Evolutionary conservation across 37 sponge, comb jelly and placozoan species (phyloP).

Genomic region (Spongilla lacustris): DNA sequence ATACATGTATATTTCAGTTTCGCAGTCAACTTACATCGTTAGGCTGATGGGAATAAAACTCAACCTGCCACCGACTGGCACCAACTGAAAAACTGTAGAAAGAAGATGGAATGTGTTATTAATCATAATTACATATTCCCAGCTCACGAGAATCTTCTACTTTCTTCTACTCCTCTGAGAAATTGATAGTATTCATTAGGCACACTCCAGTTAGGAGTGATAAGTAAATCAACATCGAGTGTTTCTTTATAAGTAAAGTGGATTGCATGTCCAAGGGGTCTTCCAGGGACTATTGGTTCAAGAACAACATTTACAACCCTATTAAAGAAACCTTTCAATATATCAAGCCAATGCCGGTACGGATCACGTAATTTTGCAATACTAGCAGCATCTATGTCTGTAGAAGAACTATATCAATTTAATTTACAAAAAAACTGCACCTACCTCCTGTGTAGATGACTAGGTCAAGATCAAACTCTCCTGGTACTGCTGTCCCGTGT

Average conservation of each 20-base stretch:
- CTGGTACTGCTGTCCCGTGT: conserved; percentile 52
- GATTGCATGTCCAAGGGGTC: conserved; percentile 1
- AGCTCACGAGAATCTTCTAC: neutral
- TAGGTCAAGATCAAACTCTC: conserved; percentile 62
- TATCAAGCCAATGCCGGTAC: too few relatives aligned
- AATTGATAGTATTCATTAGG: conserved; percentile 23
- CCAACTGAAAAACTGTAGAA: conserved; percentile 46
- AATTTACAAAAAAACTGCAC: neutral
- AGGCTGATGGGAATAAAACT: conserved; percentile 42
- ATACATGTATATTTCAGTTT: conserved; percentile 21
- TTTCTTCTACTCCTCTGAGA: conserved; percentile 12
- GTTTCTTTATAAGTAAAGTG: conserved; percentile 17
- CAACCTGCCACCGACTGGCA: conserved; percentile 60
- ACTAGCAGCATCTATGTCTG: too few relatives aligned
- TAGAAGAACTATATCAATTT: too few relatives aligned
- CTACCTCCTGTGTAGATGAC: conserved; percentile 58
- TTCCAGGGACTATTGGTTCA: too few relatives aligned
- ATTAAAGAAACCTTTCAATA: too few relatives aligned
- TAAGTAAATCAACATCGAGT: conserved; percentile 60
- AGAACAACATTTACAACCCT: too few relatives aligned
- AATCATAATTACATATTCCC: too few relatives aligned
- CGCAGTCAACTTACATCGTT: conserved; percentile 18
- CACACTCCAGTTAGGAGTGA: conserved; percentile 52
- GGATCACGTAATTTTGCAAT: too few relatives aligned
- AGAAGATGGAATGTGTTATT: neutral